Conservation (phyloP, 2,113 vertebrate species). For the Enhydra lutris region DNA sequence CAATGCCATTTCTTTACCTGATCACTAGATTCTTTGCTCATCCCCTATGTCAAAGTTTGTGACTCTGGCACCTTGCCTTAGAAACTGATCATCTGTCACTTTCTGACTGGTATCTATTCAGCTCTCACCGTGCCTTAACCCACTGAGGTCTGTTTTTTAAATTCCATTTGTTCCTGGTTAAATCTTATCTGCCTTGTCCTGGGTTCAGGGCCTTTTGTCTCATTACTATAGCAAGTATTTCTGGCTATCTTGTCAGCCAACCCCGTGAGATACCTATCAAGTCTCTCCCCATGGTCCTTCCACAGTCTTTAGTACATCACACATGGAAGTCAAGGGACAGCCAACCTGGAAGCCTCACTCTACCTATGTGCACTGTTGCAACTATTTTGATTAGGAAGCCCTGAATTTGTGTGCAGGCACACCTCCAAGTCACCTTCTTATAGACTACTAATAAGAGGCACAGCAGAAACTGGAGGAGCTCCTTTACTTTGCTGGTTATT, state of each 20-base stretch:
- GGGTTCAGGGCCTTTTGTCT: background rate
- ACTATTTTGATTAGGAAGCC: background rate
- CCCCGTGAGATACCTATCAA: background rate
- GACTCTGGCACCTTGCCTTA: background rate
- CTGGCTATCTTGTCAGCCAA: background rate
- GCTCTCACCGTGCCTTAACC: background rate
- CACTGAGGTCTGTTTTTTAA: background rate
- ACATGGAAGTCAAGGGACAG: background rate
- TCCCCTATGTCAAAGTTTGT: background rate
- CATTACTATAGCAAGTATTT: background rate
- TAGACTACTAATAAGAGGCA: background rate
- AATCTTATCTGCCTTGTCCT: background rate
- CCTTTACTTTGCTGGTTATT: background rate
- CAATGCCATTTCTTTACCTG: background rate
- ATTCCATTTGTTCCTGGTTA: background rate
- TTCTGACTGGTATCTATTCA: background rate
- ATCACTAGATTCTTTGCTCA: background rate
- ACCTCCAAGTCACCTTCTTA: background rate
- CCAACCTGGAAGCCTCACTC: background rate
- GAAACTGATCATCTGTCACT: background rate
- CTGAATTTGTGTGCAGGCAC: background rate
- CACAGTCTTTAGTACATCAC: no score
- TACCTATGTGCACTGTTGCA: background rate
- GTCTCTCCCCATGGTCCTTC: background rate
- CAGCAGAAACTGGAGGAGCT: background rate